Conservation (phyloP, 2,113 vertebrate genomes). For the Galeopterus variegatus region DNA sequence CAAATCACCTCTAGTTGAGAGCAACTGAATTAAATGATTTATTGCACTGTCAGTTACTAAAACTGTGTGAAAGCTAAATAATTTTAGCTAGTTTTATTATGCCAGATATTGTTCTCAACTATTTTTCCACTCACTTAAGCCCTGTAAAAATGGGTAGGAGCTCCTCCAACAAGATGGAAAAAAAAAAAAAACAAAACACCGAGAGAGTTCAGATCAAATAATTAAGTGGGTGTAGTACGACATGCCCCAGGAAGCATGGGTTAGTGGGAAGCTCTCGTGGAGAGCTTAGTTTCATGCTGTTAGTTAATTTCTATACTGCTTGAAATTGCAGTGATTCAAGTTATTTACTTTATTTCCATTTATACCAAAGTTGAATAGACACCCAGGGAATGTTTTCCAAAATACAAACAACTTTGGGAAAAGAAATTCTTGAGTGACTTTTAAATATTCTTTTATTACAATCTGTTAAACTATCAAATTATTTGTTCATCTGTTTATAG, state of each 20-base stretch:
- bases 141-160: not conserved
- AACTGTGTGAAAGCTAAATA: not conserved
- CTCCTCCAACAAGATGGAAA: not conserved
- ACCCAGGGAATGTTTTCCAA: not conserved
- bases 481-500: not conserved
- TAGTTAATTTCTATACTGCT: not conserved
- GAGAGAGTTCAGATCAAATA: not conserved
- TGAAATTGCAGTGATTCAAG: not conserved
- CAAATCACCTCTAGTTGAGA: not conserved
- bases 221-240: not conserved
- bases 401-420: not conserved
- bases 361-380: not conserved
- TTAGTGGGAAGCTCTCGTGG: not conserved
- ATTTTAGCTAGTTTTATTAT: not conserved
- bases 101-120: not conserved
- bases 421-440: not conserved
- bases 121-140: not conserved
- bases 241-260: rapidly evolving
- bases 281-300: too few relatives aligned
- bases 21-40: not conserved
- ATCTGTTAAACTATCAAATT: not conserved
- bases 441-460: not conserved
- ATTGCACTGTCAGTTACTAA: not conserved
- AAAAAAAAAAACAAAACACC: too few relatives aligned
- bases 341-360: not conserved